These are phyloP conservation scores for Ceratoteleas bidentatus DNA, from an alignment of 1,140 invertebrate genomes.

Conservation along the genomic window DNA sequence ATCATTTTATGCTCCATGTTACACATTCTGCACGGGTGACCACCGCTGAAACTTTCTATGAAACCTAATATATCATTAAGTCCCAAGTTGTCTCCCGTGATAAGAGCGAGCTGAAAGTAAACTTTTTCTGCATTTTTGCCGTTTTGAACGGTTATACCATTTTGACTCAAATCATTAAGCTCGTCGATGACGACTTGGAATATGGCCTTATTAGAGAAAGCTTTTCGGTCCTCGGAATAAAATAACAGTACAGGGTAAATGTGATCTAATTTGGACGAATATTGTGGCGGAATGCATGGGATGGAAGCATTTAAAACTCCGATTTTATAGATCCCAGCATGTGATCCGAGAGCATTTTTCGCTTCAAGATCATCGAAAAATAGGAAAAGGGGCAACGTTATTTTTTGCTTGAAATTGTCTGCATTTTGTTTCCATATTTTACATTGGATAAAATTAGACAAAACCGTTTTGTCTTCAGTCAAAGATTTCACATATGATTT, in stretches of 20 bases:
- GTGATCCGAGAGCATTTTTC: neutral
- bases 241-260: neutral
- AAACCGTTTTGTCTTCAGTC: neutral
- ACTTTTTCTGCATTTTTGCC: neutral
- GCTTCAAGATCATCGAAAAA: neutral
- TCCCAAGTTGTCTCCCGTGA: neutral
- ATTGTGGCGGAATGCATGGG: slow-evolving; percentile 1
- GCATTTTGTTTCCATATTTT: slow-evolving; percentile 10
- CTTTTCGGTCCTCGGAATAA: neutral
- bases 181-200: neutral
- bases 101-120: neutral
- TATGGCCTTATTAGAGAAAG: neutral
- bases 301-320: neutral
- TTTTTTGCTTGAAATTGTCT: slow-evolving; percentile 18
- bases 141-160: neutral
- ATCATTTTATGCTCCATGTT: neutral
- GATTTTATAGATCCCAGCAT: neutral
- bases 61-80: neutral
- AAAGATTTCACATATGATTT: slow-evolving; percentile 8
- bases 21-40: neutral
- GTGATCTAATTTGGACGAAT: neutral
- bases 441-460: slow-evolving; percentile 26
- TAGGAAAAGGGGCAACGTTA: neutral
- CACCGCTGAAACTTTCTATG: neutral
- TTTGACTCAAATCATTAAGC: neutral